A percentile compares a stretch with the other conserved stretches of the same genome.
Conservation (phyloP, 2,113 vertebrate genomes). For the Labeo catla region DNA sequence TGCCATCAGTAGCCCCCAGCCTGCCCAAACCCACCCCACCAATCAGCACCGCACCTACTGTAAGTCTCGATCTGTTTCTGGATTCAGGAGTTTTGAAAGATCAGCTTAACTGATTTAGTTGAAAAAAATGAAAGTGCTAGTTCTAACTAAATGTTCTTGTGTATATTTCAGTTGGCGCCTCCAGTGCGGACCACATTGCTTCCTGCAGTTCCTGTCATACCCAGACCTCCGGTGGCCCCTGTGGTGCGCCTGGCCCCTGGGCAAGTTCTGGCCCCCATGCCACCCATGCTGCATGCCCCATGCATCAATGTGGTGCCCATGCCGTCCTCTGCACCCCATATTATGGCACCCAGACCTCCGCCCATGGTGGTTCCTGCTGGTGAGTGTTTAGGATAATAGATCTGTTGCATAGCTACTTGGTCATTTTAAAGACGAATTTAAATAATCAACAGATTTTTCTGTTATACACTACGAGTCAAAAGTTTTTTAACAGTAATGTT, state of each 20-base stretch:
- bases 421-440: too few species aligned
- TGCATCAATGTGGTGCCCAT: slow-evolving; percentile 97
- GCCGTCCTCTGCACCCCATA: slow-evolving; percentile 86
- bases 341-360: slow-evolving; percentile 92
- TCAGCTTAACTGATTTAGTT: too few species aligned
- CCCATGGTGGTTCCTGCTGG: slow-evolving; percentile 96
- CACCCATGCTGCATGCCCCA: slow-evolving; percentile 88
- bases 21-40: slow-evolving; percentile 82
- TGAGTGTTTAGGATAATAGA: slow-evolving; percentile 63
- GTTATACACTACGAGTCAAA: too few species aligned
- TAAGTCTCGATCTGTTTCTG: slow-evolving; percentile 57
- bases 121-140: too few species aligned
- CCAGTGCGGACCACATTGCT: slow-evolving; percentile 90
- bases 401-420: not conserved
- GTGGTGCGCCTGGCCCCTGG: slow-evolving; percentile 90
- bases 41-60: slow-evolving; percentile 75
- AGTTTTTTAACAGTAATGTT: too few species aligned
- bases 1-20: slow-evolving; percentile 76
- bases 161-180: slow-evolving; percentile 81
- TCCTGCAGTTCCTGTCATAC: slow-evolving; percentile 91
- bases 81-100: not conserved
- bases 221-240: slow-evolving; percentile 86
- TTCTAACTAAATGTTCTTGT: not conserved
- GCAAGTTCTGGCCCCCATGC: slow-evolving; percentile 89
- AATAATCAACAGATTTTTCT: too few species aligned